Evolutionary conservation across 2,888 invertebrate genomes (phyloP).

Genomic region (Pachydiplax longipennis): DNA sequence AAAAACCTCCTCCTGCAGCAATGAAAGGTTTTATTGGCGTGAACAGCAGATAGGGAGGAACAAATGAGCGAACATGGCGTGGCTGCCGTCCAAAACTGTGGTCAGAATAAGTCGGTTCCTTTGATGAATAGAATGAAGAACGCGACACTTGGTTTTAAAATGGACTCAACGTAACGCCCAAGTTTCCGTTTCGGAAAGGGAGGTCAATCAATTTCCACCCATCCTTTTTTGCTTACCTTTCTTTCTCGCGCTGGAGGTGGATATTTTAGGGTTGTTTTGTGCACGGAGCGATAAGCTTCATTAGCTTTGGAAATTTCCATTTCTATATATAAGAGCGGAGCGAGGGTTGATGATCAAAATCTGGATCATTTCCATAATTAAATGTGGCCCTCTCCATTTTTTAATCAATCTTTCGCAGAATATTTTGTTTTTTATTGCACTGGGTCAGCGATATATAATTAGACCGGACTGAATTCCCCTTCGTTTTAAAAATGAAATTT

Average conservation of each 20-base stretch:
- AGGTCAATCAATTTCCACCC: background rate
- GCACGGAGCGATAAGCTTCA: background rate
- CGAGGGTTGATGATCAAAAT: background rate
- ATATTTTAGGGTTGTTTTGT: background rate
- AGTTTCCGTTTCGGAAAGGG: background rate
- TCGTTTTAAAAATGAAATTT: no score
- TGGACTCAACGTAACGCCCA: background rate
- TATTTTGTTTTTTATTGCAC: no score
- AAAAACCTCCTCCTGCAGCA: no score
- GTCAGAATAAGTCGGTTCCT: no score
- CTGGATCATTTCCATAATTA: background rate
- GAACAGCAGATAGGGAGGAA: background rate
- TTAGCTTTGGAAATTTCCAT: background rate
- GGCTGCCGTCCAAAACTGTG: no score
- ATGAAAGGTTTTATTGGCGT: no score
- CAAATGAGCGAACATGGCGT: background rate
- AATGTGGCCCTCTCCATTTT: background rate
- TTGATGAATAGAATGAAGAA: no score
- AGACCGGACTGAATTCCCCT: no score
- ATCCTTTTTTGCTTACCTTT: background rate
- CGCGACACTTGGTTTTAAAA: background rate
- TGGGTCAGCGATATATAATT: no score
- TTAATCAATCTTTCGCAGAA: background rate
- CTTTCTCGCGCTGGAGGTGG: background rate
- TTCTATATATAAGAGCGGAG: background rate